Base-by-base conservation (phyloP, 2,888 invertebrate species). In the Platycnemis pennipes region DNA sequence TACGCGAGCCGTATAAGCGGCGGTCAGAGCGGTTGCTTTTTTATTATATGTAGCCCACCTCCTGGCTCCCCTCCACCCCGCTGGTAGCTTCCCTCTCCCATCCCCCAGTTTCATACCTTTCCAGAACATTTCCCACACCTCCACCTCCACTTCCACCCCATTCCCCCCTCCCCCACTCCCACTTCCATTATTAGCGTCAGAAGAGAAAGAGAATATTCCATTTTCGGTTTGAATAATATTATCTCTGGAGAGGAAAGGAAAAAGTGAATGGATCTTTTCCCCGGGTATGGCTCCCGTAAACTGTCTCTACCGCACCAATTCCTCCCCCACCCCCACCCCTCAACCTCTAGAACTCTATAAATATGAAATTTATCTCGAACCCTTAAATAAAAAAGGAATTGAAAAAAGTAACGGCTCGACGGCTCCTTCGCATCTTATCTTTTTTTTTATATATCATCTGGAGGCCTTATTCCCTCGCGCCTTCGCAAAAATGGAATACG, bases 221-320 rank as follows among this genome's bases (percentile, higher is more conserved):
- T 77, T 77, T 77, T 77, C 77, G 77, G 77, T 77, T 77, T 77
- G 77, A 77, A 77, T 77, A 77, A 77, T 77, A 77, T 77, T 77
- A 77, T 77, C 77, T 77, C 77, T 77, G 37, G 77, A 26, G 11
- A 0, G 69, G 69, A 37, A 37, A 37, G 37, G 77, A 77, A 77
- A 37, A 77, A 77, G 11, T 37, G 77, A 77, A 77, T 77, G 77
- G 77, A 77, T 77, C 22, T 37, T 77, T 77, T 77, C 37, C 77
- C 31, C 2, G 77, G 37, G 77, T 77, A 77, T 77, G 37, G 77
- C 77, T 37, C 31, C 77, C 77, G 77, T 77, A 77, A 77, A 77
- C 77, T 77, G 77, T 77, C 77, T 31, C 77, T 4, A 37, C 77
- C 77, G 37, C 37, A 37, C 77, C 77, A 37, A 19, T 77, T 37